Conservation (phyloP, 2,888 invertebrate genomes). For the Napeogenes inachia region DNA sequence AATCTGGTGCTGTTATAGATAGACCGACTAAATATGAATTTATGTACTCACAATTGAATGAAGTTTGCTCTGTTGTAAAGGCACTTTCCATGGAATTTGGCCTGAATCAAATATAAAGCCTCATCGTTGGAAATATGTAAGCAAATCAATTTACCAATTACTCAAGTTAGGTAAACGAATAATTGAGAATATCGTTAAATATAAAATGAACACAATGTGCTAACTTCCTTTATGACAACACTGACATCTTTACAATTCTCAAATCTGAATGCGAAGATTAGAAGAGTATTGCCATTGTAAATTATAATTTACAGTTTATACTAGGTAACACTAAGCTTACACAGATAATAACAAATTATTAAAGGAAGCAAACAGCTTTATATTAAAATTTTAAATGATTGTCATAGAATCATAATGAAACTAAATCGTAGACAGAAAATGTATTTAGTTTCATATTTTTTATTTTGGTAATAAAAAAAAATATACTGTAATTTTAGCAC, state of each 20-base stretch:
- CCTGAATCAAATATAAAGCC: conserved; percentile 48
- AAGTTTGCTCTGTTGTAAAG: conserved; percentile 51
- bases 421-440: too few species aligned
- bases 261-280: neutral
- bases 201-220: conserved; percentile 44
- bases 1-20: conserved; percentile 38
- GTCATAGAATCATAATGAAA: too few species aligned
- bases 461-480: too few species aligned
- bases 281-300: neutral
- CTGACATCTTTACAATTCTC: conserved; percentile 36
- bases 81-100: conserved; percentile 62
- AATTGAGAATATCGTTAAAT: conserved; percentile 28
- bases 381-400: too few species aligned
- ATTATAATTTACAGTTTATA: neutral
- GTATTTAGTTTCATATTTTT: too few species aligned
- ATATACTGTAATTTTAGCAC: too few species aligned
- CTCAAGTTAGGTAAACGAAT: conserved; percentile 32
- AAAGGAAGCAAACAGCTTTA: too few species aligned
- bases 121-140: conserved; percentile 43
- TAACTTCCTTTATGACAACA: conserved; percentile 51
- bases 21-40: conserved; percentile 37
- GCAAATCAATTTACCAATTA: conserved; percentile 18
- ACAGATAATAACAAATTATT: too few species aligned
- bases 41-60: conserved; percentile 60
- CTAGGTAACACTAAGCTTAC: too few species aligned